phyloP scores from a whole-genome alignment of 2,797 vertebrate genomes.

The Acanthurus leucopareius region DNA sequence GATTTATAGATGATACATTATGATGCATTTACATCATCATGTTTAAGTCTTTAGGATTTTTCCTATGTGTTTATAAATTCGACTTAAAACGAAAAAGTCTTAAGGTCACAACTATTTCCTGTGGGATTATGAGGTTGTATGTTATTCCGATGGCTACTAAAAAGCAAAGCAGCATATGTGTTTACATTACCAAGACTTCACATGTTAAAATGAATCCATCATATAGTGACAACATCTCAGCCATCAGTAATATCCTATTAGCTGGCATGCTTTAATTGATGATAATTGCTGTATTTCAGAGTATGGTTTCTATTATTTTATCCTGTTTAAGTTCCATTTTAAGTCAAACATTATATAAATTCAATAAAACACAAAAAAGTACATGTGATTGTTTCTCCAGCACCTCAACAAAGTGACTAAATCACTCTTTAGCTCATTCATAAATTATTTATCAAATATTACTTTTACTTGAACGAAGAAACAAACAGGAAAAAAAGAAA shows the following conservation, averaged over 20 bases:
- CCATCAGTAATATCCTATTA: background rate
- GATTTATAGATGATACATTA: background rate
- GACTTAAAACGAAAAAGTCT: background rate
- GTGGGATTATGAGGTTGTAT: background rate
- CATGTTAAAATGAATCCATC: background rate
- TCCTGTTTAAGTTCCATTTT: background rate
- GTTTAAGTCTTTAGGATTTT: background rate
- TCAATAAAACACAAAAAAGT: background rate
- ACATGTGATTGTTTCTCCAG: background rate
- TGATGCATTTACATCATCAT: background rate
- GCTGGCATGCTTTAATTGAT: background rate
- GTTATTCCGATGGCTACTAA: background rate
- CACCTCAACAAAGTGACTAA: background rate
- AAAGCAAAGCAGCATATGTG: background rate
- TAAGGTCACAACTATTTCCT: background rate
- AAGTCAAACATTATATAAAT: background rate
- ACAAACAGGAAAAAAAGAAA: no score
- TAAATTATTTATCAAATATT: background rate
- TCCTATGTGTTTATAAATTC: background rate
- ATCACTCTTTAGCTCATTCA: background rate
- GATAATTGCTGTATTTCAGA: background rate
- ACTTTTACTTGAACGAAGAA: slow-evolving; percentile 2
- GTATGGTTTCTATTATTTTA: background rate
- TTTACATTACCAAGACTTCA: background rate
- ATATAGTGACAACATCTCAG: no score